Conservation (phyloP, 2,113 vertebrate genomes). For the Aleadryas rufinucha region DNA sequence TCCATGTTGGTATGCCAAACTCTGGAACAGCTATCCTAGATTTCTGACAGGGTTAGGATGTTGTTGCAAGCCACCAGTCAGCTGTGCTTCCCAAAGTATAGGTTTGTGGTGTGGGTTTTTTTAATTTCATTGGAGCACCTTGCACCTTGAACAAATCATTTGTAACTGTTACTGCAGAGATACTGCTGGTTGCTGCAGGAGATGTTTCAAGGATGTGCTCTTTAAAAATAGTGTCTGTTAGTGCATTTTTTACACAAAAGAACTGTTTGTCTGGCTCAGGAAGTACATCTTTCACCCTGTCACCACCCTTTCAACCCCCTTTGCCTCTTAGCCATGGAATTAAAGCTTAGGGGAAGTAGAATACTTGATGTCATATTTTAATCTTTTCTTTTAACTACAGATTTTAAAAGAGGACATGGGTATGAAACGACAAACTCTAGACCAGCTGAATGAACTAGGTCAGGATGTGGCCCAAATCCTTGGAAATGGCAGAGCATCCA, state of each 20-base stretch:
- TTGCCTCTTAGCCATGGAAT: not conserved
- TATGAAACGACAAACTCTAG: conserved; percentile 85
- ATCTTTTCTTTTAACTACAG: conserved; percentile 63
- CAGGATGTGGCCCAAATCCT: conserved; percentile 86
- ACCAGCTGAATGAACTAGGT: conserved; percentile 87
- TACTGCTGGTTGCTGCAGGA: not conserved
- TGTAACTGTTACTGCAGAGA: not conserved
- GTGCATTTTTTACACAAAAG: not conserved
- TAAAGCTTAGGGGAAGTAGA: not conserved
- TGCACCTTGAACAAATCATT: not conserved
- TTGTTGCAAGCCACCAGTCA: not conserved
- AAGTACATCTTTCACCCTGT: not conserved
- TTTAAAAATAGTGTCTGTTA: not conserved
- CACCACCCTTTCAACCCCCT: not conserved
- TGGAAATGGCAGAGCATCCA: conserved; percentile 72
- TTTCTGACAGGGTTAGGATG: not conserved
- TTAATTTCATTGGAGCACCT: not conserved
- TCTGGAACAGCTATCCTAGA: not conserved
- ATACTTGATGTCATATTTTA: not conserved
- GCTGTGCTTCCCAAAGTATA: not conserved
- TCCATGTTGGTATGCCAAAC: not conserved
- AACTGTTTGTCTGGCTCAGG: not conserved
- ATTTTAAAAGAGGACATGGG: conserved; percentile 96
- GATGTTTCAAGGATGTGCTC: not conserved
- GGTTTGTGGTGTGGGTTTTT: not conserved